These are phyloP conservation scores for Trichopria drosophilae DNA, from an alignment of 2,888 invertebrate genomes.

Conservation along the genomic window DNA sequence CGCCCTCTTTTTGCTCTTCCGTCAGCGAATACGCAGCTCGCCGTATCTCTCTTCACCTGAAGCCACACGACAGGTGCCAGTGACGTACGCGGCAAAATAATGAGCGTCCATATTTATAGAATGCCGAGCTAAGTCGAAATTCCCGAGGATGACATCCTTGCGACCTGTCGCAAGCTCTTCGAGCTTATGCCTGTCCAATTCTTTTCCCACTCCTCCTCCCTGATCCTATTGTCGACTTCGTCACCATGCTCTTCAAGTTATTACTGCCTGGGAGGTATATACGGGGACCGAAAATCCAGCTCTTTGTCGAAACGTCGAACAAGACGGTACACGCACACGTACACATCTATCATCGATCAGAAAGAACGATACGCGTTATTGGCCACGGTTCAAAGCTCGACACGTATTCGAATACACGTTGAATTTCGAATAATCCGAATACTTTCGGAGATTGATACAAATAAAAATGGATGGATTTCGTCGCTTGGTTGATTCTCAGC, in stretches of 20 bases:
- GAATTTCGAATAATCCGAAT: too few species aligned
- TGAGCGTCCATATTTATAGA: conserved; percentile 44
- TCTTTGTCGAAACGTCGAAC: background rate
- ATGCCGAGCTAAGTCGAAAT: conserved; percentile 29
- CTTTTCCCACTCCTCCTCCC: conserved; percentile 3
- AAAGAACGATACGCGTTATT: conserved; percentile 32
- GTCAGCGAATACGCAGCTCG: conserved; percentile 30
- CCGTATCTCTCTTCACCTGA: conserved; percentile 35
- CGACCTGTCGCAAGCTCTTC: conserved; percentile 22
- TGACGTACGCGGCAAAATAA: conserved; percentile 51
- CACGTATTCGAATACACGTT: too few species aligned
- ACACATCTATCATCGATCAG: too few species aligned
- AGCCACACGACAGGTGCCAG: conserved; percentile 57
- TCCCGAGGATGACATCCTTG: too few species aligned
- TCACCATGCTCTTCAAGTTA: conserved; percentile 14
- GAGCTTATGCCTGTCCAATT: background rate
- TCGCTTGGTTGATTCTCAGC: too few species aligned
- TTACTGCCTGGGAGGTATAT: conserved; percentile 12
- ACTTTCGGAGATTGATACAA: too few species aligned
- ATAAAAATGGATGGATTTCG: too few species aligned
- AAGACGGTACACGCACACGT: too few species aligned
- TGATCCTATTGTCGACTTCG: background rate
- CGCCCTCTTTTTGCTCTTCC: conserved; percentile 22
- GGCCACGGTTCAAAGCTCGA: conserved; percentile 29
- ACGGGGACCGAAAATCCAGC: background rate